phyloP scores from a whole-genome alignment of 2,797 vertebrate genomes.

The Phylloscopus collybita region DNA sequence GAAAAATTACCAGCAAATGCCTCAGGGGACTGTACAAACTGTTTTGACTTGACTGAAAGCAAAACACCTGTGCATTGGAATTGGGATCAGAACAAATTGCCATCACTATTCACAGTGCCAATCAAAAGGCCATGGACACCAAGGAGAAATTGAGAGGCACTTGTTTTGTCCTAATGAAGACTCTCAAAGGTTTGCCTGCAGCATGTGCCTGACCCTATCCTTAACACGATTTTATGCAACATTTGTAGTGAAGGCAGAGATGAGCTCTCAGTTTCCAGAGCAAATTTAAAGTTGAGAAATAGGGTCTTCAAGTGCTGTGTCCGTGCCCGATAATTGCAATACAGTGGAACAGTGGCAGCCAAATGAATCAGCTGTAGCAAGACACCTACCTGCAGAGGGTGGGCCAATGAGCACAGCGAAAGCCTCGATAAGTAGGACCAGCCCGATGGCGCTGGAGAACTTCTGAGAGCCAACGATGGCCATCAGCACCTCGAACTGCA shows the following conservation, averaged over 20 bases:
- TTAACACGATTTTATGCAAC: neutral
- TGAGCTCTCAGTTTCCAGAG: neutral
- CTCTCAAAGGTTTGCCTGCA: neutral
- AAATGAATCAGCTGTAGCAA: accelerated
- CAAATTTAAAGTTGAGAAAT: neutral
- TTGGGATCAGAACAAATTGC: neutral
- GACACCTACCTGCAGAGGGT: conserved; percentile 80
- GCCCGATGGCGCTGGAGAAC: conserved; percentile 83
- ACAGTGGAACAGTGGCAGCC: neutral
- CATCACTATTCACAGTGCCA: neutral
- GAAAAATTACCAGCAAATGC: neutral
- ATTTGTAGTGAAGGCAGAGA: neutral
- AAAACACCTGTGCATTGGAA: neutral
- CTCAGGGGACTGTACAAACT: neutral
- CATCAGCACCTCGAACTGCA: conserved; percentile 86
- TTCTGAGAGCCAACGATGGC: conserved; percentile 79
- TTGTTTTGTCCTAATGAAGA: neutral
- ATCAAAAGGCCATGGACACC: neutral
- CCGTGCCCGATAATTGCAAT: accelerated
- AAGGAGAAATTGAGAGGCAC: neutral
- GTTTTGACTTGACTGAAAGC: neutral
- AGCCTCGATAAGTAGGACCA: conserved; percentile 82
- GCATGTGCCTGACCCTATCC: neutral
- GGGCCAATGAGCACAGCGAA: conserved; percentile 82
- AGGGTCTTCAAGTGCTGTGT: neutral